These are phyloP conservation scores for Theretra japonica DNA, from an alignment of 2,888 invertebrate genomes.

Conservation along the genomic window DNA sequence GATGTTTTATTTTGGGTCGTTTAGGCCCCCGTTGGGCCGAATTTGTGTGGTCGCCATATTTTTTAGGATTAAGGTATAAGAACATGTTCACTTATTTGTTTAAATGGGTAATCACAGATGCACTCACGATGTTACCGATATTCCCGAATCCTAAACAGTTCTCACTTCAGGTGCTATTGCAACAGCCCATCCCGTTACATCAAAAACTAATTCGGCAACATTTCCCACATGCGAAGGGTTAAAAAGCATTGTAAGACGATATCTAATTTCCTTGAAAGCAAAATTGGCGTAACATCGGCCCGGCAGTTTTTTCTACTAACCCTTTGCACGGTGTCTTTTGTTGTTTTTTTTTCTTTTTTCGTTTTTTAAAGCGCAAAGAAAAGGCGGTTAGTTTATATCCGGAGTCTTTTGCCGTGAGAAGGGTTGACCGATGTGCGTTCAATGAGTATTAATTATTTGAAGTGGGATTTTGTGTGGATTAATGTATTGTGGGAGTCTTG, in stretches of 20 bases:
- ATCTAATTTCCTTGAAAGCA: slow-evolving; percentile 84
- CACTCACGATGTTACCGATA: too few species aligned
- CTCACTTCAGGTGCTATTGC: slow-evolving; percentile 43
- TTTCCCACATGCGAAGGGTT: slow-evolving; percentile 81
- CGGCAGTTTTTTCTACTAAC: slow-evolving; percentile 67
- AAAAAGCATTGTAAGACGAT: slow-evolving; percentile 78
- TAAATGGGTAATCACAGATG: too few species aligned
- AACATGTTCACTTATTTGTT: too few species aligned
- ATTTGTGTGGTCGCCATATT: not conserved
- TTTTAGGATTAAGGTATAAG: not conserved
- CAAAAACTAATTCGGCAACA: slow-evolving; percentile 59
- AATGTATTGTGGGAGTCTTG: slow-evolving; percentile 59
- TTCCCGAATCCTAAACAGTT: not conserved
- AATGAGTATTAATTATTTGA: slow-evolving; percentile 82
- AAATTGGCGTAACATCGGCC: slow-evolving; percentile 83
- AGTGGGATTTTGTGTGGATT: slow-evolving; percentile 70
- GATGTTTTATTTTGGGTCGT: not conserved
- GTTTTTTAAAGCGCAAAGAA: slow-evolving; percentile 78
- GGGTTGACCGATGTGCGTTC: slow-evolving; percentile 74
- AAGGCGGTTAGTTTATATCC: slow-evolving; percentile 85
- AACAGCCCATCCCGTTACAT: slow-evolving; percentile 56
- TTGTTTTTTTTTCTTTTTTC: slow-evolving; percentile 57
- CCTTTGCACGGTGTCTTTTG: slow-evolving; percentile 72
- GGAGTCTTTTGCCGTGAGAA: slow-evolving; percentile 75
- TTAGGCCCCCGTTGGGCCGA: not conserved